Base-by-base conservation (phyloP, 2,888 invertebrate species). In the Nomada ruficornis region DNA sequence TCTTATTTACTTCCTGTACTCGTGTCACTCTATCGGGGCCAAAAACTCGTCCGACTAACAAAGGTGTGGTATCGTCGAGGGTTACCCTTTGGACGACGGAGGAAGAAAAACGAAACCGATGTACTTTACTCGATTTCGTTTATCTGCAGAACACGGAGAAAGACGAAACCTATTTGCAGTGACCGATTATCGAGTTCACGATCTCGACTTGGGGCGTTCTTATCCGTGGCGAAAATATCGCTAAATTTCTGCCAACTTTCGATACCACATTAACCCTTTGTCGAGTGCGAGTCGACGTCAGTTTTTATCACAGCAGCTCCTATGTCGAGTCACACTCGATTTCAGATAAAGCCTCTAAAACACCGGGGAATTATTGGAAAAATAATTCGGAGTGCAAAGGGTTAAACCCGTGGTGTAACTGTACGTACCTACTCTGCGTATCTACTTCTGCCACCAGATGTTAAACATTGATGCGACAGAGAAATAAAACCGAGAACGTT, bases 11-110 rank as follows among this genome's bases (percentile, higher is more conserved):
- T 80, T 67, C 67, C 59, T 65, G 59, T n/a, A 62, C 23, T 59
- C 23, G 23, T 10, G 15, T 10, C n/a, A 5, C 54, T 50, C 55
- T 77, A 79, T 78, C 82, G 29, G 67, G 36, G 4, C 20, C 52
- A 18, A 77, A 82, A 77, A 62, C 15, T 9, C 73, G 23, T 26
- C n/a, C 73, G 23, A 42, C n/a, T 60, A 18, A 84, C 73, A 76
- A 84, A 84, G 81, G 75, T 64, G 86, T 64, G 84, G 77, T n/a
- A 29, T n/a, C 36, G 23, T 50, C 64, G 67, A 9, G 52, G 20
- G 11, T 63, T 50, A 63, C 57, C 67, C 44, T 82, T 68, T 29
- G 4, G 54, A n/a, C 15, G 5, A 52, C 50, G 15, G 23, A 62
- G 36, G 36, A 7, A 36, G 1, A 36, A 36, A 62, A 77, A 73